Evolutionary conservation across 2,888 invertebrate genomes (phyloP).

Genomic region (Tetragonisca angustula): DNA sequence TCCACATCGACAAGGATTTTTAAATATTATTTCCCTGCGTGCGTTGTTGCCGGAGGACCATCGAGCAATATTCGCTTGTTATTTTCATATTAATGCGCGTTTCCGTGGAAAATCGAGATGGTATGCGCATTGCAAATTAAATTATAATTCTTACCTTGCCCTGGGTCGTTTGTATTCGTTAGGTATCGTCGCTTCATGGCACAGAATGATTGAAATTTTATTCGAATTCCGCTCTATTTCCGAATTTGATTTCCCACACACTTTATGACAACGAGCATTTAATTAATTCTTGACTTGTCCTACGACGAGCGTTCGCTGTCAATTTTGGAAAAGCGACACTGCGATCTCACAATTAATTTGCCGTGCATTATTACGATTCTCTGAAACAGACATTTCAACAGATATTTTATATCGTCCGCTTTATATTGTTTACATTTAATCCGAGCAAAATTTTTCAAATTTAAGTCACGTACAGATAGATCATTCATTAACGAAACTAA

Average conservation of each 20-base stretch:
- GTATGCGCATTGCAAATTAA: conserved; percentile 40
- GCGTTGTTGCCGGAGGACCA: too few relatives aligned
- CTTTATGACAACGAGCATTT: conserved; percentile 1
- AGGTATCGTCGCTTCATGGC: conserved; percentile 17
- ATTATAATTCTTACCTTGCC: conserved; percentile 29
- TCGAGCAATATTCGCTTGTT: neutral
- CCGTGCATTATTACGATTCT: too few relatives aligned
- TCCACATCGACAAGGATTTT: neutral
- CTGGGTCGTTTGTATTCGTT: conserved; percentile 14
- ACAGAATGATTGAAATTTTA: conserved; percentile 33
- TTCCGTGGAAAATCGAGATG: neutral
- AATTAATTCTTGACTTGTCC: conserved; percentile 31
- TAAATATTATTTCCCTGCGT: neutral
- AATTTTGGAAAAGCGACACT: neutral
- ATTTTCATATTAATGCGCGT: conserved; percentile 6
- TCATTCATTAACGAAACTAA: conserved; percentile 17
- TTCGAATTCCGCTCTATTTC: conserved; percentile 19
- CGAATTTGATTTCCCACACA: neutral
- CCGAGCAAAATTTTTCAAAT: neutral
- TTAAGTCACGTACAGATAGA: neutral
- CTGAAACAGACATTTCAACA: neutral
- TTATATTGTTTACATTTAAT: neutral
- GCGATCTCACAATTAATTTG: neutral
- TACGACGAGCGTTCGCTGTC: neutral
- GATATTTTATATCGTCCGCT: neutral